Percentiles rank a stretch among this genome's conserved stretches.
These are phyloP conservation scores for Alviniconcha strummeri DNA, from an alignment of 2,888 invertebrate genomes.

Conservation along the genomic window DNA sequence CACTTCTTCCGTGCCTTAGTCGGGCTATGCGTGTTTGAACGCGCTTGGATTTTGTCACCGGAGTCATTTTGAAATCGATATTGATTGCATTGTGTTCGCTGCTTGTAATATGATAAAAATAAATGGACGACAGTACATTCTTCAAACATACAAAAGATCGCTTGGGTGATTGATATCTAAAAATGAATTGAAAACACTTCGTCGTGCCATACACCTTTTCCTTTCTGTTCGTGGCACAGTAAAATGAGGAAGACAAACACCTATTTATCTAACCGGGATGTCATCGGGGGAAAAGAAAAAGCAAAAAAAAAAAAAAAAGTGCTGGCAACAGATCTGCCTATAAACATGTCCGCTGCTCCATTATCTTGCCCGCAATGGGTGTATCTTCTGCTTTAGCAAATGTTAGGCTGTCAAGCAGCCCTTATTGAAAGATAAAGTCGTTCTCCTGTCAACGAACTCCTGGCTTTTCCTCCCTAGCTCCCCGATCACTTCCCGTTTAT, in stretches of 20 bases:
- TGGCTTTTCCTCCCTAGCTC: not conserved
- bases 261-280: not conserved
- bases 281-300: not conserved
- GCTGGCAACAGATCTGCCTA: not conserved
- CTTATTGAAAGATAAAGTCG: not conserved
- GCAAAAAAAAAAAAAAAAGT: not conserved
- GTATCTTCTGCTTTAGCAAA: conserved; percentile 8
- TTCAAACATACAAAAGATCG: too few species aligned
- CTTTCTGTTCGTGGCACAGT: too few species aligned
- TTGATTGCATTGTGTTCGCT: too few species aligned
- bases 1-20: too few species aligned
- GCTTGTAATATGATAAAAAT: too few species aligned
- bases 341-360: conserved; percentile 12
- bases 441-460: not conserved
- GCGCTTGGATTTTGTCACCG: too few species aligned
- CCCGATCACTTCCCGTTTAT: not conserved
- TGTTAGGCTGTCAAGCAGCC: not conserved
- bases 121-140: too few species aligned
- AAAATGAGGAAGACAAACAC: not conserved
- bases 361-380: not conserved
- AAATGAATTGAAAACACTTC: too few species aligned
- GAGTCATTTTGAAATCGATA: too few species aligned
- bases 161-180: too few species aligned
- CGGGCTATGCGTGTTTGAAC: too few species aligned
- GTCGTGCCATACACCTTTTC: too few species aligned